Conservation (phyloP, 2,113 vertebrate genomes). For the Saguinus midas region DNA sequence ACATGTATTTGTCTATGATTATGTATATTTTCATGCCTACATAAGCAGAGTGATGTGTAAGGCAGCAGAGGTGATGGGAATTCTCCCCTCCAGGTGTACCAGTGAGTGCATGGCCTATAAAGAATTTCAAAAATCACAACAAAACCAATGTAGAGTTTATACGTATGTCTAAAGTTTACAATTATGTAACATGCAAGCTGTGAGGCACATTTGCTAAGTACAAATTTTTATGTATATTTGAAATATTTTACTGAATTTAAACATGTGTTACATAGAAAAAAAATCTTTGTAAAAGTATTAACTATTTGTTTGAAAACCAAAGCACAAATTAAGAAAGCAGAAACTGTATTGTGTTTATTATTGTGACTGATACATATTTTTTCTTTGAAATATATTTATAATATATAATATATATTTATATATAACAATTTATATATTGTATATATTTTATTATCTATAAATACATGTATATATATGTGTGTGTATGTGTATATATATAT, state of each 20-base stretch:
- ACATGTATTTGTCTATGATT: accelerated
- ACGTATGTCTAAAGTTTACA: not conserved
- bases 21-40: not conserved
- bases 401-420: too few relatives aligned
- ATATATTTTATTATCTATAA: too few relatives aligned
- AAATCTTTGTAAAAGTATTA: not conserved
- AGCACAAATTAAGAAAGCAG: not conserved
- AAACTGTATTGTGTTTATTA: not conserved
- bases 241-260: not conserved
- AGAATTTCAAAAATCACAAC: not conserved
- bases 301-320: not conserved
- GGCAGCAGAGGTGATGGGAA: not conserved
- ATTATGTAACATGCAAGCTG: not conserved
- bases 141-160: not conserved
- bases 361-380: not conserved
- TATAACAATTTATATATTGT: too few relatives aligned
- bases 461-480: too few relatives aligned
- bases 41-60: too few relatives aligned
- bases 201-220: not conserved
- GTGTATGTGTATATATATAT: too few relatives aligned
- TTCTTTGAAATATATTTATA: not conserved
- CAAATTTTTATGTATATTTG: not conserved
- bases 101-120: accelerated
- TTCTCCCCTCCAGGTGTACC: accelerated
- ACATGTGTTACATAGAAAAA: not conserved